These are phyloP conservation scores for Drosophila bifasciata DNA, from an alignment of 1,140 invertebrate genomes.

Conservation along the genomic window DNA sequence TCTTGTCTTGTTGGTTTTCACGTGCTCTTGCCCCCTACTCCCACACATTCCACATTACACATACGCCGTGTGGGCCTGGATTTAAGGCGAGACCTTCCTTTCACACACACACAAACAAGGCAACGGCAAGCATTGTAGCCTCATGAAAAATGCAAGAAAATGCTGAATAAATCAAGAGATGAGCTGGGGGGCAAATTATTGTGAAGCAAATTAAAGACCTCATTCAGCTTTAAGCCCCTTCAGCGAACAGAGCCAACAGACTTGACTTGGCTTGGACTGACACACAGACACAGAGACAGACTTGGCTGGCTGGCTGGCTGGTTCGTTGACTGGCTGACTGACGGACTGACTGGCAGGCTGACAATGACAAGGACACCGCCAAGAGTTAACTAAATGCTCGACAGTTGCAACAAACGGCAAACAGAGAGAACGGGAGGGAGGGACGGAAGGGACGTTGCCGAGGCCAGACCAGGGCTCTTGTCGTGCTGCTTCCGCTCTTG, in stretches of 20 bases:
- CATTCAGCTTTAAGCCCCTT: conserved; percentile 33
- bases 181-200: conserved; percentile 4
- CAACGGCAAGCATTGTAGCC: conserved; percentile 42
- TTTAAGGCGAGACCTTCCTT: conserved; percentile 8
- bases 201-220: conserved; percentile 46
- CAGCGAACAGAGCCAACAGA: conserved; percentile 3
- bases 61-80: conserved; percentile 40
- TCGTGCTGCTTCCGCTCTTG: conserved; percentile 45
- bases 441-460: conserved; percentile 10
- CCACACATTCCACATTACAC: conserved; percentile 26
- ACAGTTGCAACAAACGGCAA: conserved; percentile 70
- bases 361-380: conserved; percentile 64
- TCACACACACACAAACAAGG: conserved; percentile 13
- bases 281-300: not conserved
- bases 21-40: conserved; percentile 5
- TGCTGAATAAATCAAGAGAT: conserved; percentile 51
- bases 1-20: conserved; percentile 50
- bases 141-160: conserved; percentile 64
- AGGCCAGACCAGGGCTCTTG: conserved; percentile 42
- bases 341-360: conserved; percentile 25
- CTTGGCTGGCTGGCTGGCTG: conserved; percentile 11
- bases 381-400: conserved; percentile 80
- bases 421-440: not conserved
- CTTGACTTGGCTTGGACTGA: conserved; percentile 6
- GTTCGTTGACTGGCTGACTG: conserved; percentile 11